Evolutionary conservation across 2,113 vertebrate species (phyloP).

Genomic region (Orthochromis indermauri): DNA sequence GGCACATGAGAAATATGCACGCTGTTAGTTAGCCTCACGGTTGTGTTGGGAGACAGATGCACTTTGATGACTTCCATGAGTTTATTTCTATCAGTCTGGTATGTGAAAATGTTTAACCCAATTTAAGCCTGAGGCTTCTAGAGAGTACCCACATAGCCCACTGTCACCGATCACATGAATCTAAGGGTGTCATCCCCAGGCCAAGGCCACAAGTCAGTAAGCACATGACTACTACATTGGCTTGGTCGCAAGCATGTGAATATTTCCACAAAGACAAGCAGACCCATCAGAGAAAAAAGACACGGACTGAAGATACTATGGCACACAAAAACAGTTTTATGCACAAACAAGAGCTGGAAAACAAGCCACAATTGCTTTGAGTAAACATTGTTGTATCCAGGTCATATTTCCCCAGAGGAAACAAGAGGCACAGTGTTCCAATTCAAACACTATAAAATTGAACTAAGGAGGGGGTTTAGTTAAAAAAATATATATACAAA

Average conservation of each 20-base stretch:
- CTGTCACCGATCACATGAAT: slow-evolving; percentile 60
- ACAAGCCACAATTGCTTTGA: not conserved
- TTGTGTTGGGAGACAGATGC: not conserved
- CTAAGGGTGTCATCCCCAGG: slow-evolving; percentile 38
- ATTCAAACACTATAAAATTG: not conserved
- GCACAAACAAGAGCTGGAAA: not conserved
- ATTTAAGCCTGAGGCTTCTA: not conserved
- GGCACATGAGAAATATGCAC: not conserved
- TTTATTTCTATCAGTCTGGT: slow-evolving; percentile 30
- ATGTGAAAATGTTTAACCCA: slow-evolving; percentile 20
- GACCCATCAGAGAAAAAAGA: not conserved
- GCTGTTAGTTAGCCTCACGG: not conserved
- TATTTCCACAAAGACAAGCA: not conserved
- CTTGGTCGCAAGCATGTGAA: not conserved
- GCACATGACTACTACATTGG: slow-evolving; percentile 61
- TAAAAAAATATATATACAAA: not conserved
- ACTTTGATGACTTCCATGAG: not conserved
- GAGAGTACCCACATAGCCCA: not conserved
- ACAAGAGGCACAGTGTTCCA: not conserved
- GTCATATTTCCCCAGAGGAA: not conserved
- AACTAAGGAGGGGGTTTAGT: not conserved
- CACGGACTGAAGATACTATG: not conserved
- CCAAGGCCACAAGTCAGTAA: slow-evolving; percentile 29
- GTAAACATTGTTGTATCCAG: slow-evolving; percentile 24
- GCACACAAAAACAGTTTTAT: not conserved